Evolutionary conservation across 2,888 invertebrate genomes (phyloP), one percentile per base, ranked within the genome.

Genomic region (Pseudococcus viburni): DNA sequence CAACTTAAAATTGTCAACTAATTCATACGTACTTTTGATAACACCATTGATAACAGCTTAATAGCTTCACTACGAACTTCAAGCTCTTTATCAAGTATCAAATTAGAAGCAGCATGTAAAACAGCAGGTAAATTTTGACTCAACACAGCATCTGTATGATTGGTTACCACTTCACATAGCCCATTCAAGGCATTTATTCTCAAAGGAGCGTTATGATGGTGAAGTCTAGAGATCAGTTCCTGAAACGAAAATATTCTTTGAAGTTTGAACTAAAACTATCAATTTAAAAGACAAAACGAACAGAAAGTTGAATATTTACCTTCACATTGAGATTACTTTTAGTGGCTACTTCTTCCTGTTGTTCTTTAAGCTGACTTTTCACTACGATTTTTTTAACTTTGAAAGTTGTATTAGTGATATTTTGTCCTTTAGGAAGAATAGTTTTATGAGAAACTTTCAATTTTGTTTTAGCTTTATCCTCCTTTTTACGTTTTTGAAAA

Each of bases 381-480:
- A 98, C 93, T 2, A 96, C 93, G 90, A 98, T 97, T 91, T 97
- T 96, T 91, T 96, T 96, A 0, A 97, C 94, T 93, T 97, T 97
- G 91, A 98, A 98, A 90, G 95, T 94, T 0, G 97, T 95, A 91
- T 97, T 95, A 0, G 98, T 98, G 6, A 96, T 94, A 93, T 98
- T 98, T 86, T 95, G 94, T 9, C 97, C 97, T 93, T 96, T 98
- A 0, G 96, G 96, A 86, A 98, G 92, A 59, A 90, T 90, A 39
- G 91, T 92, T 91, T 94, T 94, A 91, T 95, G 94, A 89, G 95
- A 95, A 26, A 94, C 94, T 92, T 97, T 98, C 51, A 98, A 92
- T 91, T 98, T 97, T 0, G 96, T 95, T 93, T 98, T 98, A 0
- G 96, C 94, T 91, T 96, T 98, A 91, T 98, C 98, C 0, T 95